Conservation (phyloP, 2,797 vertebrate species). For the Falco peregrinus region DNA sequence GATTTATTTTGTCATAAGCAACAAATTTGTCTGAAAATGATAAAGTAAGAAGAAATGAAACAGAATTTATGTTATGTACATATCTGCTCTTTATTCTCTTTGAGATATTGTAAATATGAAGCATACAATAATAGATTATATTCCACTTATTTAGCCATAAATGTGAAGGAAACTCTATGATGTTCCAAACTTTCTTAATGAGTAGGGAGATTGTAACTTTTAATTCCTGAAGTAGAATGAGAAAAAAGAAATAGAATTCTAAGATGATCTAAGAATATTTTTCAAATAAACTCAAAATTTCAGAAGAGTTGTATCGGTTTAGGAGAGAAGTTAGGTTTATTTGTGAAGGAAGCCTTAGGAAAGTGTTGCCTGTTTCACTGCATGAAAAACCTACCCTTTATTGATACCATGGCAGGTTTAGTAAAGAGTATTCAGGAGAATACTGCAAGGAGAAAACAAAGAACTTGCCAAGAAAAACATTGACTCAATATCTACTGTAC, state of each 20-base stretch:
- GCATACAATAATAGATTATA: not conserved
- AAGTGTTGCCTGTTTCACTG: not conserved
- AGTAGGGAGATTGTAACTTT: not conserved
- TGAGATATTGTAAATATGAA: not conserved
- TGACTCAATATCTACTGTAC: not conserved
- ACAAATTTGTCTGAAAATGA: not conserved
- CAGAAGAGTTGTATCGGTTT: not conserved
- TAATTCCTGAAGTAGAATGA: not conserved
- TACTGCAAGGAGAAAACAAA: not conserved
- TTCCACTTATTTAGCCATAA: not conserved
- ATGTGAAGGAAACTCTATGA: not conserved
- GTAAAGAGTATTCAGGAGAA: not conserved
- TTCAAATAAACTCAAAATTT: not conserved
- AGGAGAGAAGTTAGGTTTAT: not conserved
- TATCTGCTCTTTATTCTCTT: not conserved
- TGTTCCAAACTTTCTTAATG: not conserved
- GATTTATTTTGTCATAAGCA: not conserved
- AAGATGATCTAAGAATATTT: not conserved
- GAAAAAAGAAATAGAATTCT: not conserved
- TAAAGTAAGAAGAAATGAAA: not conserved
- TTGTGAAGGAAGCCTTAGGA: not conserved
- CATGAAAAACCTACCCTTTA: not conserved
- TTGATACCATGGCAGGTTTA: not conserved
- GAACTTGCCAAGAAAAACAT: not conserved
- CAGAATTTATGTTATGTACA: not conserved